A percentile compares a stretch with the other conserved stretches of the same genome.
These are phyloP conservation scores for Tetheella fluctuosa DNA, from an alignment of 2,888 invertebrate genomes.

Conservation along the genomic window DNA sequence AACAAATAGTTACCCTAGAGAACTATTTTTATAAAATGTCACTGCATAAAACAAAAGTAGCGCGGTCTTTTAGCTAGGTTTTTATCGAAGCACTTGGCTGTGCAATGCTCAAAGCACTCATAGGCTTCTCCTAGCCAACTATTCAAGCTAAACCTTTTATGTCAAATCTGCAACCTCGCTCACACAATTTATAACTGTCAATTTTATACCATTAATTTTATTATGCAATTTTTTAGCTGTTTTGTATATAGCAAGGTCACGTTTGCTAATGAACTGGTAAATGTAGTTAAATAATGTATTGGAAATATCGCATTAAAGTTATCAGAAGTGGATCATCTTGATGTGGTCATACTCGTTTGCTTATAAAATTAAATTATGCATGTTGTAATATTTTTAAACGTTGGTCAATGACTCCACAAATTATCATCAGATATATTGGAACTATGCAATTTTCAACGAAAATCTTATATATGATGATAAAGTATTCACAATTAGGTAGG, in stretches of 20 bases:
- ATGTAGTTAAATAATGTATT: constrained; percentile 2
- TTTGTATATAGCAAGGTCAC: constrained; percentile 8
- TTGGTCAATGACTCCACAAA: no score
- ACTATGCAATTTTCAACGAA: no score
- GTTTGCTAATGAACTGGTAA: constrained; percentile 3
- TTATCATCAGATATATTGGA: not conserved
- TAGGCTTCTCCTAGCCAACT: not conserved
- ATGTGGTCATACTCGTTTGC: not conserved
- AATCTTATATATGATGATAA: no score
- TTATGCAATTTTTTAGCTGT: constrained; percentile 1
- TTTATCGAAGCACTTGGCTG: not conserved
- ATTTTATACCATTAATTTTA: not conserved
- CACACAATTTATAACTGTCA: constrained; percentile 1
- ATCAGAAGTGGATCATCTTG: not conserved
- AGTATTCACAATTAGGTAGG: no score
- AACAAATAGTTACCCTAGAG: no score
- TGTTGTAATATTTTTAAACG: no score
- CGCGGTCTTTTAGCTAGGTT: not conserved
- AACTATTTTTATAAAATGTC: not conserved
- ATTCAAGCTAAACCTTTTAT: not conserved
- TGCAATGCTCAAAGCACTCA: not conserved
- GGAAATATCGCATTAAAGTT: not conserved
- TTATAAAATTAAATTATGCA: not conserved
- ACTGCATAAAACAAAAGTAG: not conserved
- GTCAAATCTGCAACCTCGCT: not conserved